Evolutionary conservation across 2,797 vertebrate species (phyloP).

Genomic region (Decapterus maruadsi): DNA sequence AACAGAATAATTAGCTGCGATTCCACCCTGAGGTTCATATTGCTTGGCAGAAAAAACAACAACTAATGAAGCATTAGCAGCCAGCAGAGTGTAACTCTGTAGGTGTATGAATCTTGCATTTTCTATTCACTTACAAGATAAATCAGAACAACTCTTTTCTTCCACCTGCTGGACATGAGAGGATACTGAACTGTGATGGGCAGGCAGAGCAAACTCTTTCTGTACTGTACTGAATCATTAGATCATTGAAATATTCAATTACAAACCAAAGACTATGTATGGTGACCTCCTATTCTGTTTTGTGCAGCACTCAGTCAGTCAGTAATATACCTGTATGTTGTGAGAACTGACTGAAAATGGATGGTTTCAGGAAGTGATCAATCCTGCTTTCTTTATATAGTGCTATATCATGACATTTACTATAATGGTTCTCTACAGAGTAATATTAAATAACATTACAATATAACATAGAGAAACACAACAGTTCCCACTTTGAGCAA

Average conservation of each 20-base stretch:
- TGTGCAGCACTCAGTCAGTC: background rate
- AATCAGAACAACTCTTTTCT: slow-evolving; percentile 33
- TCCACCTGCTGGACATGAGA: slow-evolving; percentile 60
- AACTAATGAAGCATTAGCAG: background rate
- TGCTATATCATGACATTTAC: too few relatives aligned
- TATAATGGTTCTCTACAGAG: too few relatives aligned
- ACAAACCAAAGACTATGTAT: background rate
- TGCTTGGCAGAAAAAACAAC: background rate
- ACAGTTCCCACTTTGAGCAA: too few relatives aligned
- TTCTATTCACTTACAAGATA: background rate
- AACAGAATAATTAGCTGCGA: background rate
- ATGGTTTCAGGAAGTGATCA: too few relatives aligned
- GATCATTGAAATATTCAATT: background rate
- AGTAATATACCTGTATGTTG: background rate
- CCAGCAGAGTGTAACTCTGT: background rate
- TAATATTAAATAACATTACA: too few relatives aligned
- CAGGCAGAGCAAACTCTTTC: background rate
- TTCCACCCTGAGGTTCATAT: background rate
- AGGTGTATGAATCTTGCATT: background rate
- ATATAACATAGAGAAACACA: too few relatives aligned
- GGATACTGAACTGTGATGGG: slow-evolving; percentile 10
- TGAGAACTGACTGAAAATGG: too few relatives aligned
- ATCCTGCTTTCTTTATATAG: too few relatives aligned
- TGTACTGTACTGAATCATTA: background rate
- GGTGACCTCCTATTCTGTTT: background rate